Evolutionary conservation across 53 echinoderm and acorn worm genomes (phyloP).

Genomic region (Crossaster papposus): DNA sequence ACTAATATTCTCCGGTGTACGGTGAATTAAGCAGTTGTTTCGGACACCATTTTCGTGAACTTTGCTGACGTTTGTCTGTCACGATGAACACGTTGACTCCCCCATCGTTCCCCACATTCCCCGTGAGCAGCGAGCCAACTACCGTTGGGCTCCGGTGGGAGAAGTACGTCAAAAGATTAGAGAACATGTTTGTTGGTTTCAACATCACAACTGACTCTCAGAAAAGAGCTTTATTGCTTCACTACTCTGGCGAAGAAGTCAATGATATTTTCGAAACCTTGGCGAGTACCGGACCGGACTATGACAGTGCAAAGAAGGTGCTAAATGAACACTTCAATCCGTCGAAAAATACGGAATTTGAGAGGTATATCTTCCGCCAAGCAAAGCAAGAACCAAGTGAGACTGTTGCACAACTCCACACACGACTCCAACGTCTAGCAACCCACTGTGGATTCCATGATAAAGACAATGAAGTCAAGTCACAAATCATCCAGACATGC

Average conservation of each 20-base stretch:
- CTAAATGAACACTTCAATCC: slow-evolving; percentile 45
- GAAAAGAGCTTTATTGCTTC: slow-evolving; percentile 52
- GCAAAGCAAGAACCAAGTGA: slow-evolving; percentile 23
- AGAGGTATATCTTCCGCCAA: slow-evolving; percentile 34
- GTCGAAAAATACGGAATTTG: slow-evolving; percentile 17
- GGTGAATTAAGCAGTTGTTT: too few species aligned
- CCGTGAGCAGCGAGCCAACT: too few species aligned
- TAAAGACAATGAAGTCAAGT: slow-evolving; percentile 9
- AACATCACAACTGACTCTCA: too few species aligned
- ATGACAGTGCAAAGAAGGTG: slow-evolving; percentile 27
- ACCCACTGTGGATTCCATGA: slow-evolving; percentile 26
- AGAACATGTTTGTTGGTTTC: too few species aligned
- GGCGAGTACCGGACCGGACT: slow-evolving; percentile 27
- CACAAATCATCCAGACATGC: slow-evolving; percentile 38
- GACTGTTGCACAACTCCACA: slow-evolving; percentile 20
- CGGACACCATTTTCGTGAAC: too few species aligned
- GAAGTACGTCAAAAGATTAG: too few species aligned
- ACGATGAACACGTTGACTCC: too few species aligned
- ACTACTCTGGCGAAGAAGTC: slow-evolving; percentile 58
- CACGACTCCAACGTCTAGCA: slow-evolving; percentile 45
- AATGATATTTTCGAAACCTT: slow-evolving; percentile 59
- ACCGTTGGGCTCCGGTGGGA: too few species aligned
- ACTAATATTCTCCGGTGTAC: too few species aligned
- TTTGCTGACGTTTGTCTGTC: too few species aligned
- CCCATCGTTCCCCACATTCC: too few species aligned